Evolutionary conservation across 1,140 invertebrate species (phyloP).

Genomic region (Elymnias hypermnestra): DNA sequence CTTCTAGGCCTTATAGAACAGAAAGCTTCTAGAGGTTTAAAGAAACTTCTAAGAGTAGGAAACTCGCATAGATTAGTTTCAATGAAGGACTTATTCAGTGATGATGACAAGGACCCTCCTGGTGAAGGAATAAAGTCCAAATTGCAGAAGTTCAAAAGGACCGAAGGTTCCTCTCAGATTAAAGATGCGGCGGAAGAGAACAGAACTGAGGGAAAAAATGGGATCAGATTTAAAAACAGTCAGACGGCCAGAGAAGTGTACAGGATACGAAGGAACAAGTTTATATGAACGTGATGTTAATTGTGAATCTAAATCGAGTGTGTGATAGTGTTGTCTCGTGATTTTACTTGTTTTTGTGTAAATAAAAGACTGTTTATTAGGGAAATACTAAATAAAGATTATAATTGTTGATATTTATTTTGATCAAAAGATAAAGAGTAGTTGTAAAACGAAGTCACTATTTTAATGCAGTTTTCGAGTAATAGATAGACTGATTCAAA

Average conservation of each 20-base stretch:
- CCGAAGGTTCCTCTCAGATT: constrained; percentile 39
- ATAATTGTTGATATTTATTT: too few species aligned
- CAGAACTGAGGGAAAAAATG: too few species aligned
- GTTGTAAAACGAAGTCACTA: too few species aligned
- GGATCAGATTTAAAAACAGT: constrained; percentile 54
- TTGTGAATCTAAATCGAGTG: not conserved
- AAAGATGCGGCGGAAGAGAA: constrained; percentile 27
- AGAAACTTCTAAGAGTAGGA: constrained; percentile 68
- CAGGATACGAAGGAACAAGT: constrained; percentile 57
- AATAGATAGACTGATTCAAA: too few species aligned
- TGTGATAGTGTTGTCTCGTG: constrained; percentile 1
- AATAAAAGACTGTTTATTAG: too few species aligned
- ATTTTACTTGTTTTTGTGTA: not conserved
- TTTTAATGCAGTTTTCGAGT: too few species aligned
- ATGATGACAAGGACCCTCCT: constrained; percentile 32
- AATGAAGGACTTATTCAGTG: constrained; percentile 79
- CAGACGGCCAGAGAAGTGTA: constrained; percentile 52
- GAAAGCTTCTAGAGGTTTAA: constrained; percentile 56
- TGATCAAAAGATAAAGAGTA: too few species aligned
- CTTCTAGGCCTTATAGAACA: constrained; percentile 69
- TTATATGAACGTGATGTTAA: constrained; percentile 37
- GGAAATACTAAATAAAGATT: too few species aligned
- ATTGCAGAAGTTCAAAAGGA: constrained; percentile 38
- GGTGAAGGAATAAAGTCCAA: constrained; percentile 28
- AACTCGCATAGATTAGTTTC: constrained; percentile 76